Percentiles rank a stretch among this genome's conserved stretches.
phyloP scores from a whole-genome alignment of 2,888 invertebrate genomes.

The Athripsodes cinereus region DNA sequence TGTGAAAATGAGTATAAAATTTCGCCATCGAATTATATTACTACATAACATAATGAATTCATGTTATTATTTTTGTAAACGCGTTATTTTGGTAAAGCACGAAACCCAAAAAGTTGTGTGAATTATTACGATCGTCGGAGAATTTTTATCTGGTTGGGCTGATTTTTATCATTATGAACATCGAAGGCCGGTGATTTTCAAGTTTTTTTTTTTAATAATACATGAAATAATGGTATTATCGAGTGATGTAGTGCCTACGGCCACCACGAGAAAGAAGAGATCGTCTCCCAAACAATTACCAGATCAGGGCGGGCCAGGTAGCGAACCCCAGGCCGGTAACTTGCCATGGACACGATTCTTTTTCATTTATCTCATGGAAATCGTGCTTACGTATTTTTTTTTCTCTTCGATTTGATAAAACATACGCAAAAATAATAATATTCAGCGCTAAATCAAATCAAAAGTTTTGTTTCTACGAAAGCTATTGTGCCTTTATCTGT shows the following conservation, averaged over 20 bases:
- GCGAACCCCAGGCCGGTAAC: neutral
- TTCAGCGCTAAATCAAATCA: too few relatives aligned
- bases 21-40: too few relatives aligned
- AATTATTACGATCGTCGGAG: too few relatives aligned
- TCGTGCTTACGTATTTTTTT: too few relatives aligned
- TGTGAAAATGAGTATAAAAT: too few relatives aligned
- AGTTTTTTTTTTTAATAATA: neutral
- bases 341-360: neutral
- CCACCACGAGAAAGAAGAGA: conserved; percentile 2
- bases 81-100: neutral
- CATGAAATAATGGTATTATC: neutral
- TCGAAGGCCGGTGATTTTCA: neutral
- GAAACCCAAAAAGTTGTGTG: neutral
- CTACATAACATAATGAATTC: too few relatives aligned
- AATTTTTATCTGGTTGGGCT: neutral
- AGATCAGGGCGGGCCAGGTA: neutral
- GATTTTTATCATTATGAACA: neutral
- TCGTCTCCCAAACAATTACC: neutral
- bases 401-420: too few relatives aligned
- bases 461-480: too few relatives aligned
- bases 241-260: neutral
- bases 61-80: too few relatives aligned
- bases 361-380: neutral
- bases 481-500: too few relatives aligned
- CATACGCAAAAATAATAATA: too few relatives aligned